phyloP scores from a whole-genome alignment of 2,113 vertebrate genomes.

The Anser cygnoides region DNA sequence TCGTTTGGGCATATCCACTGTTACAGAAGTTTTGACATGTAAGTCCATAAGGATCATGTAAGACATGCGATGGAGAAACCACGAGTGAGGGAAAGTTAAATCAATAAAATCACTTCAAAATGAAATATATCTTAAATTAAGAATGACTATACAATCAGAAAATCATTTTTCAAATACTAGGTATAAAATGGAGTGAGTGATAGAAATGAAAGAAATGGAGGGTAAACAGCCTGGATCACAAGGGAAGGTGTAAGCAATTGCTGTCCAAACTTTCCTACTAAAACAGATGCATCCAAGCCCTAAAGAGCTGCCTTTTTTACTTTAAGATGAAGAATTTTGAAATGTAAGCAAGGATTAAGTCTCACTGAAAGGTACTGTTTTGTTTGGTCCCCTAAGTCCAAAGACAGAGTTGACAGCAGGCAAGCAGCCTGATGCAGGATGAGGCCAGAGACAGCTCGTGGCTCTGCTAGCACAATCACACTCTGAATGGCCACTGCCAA shows the following conservation, averaged over 20 bases:
- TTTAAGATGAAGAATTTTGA: neutral
- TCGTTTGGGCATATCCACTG: neutral
- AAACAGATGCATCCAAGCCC: neutral
- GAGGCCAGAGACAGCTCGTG: neutral
- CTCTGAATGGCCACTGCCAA: neutral
- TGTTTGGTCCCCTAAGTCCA: neutral
- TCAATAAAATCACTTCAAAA: neutral
- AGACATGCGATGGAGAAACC: neutral
- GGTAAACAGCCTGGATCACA: neutral
- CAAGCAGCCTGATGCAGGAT: neutral
- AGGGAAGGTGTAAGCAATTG: neutral
- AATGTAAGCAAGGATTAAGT: neutral
- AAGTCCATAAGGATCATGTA: neutral
- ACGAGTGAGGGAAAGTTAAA: neutral
- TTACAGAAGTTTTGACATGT: neutral
- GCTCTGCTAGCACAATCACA: neutral
- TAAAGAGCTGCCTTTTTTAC: neutral
- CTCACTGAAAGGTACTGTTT: neutral
- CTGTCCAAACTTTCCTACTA: neutral
- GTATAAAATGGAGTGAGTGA: neutral
- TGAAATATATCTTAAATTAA: neutral
- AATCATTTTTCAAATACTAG: neutral
- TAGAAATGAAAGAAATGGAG: neutral
- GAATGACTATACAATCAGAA: neutral
- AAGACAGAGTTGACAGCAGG: neutral